Evolutionary conservation across 2,797 vertebrate genomes (phyloP).

Genomic region (Uromys caudimaculatus): DNA sequence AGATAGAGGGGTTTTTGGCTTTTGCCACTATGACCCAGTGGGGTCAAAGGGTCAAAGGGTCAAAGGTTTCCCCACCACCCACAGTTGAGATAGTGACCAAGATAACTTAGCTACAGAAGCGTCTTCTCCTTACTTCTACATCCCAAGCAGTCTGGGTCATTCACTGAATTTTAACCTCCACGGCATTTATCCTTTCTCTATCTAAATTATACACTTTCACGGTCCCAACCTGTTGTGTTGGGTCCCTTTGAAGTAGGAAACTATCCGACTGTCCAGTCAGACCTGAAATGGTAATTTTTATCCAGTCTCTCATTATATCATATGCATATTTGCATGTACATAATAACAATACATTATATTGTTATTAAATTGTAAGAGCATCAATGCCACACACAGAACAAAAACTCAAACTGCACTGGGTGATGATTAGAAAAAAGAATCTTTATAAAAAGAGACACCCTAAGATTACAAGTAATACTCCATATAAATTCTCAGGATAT

Average conservation of each 20-base stretch:
- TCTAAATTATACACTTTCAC: background rate
- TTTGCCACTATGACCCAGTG: background rate
- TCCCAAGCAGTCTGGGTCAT: background rate
- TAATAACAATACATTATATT: background rate
- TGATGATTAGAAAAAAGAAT: background rate
- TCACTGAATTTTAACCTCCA: background rate
- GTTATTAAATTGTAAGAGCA: background rate
- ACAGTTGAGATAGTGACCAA: background rate
- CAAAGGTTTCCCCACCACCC: background rate
- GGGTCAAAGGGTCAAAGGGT: conserved; percentile 1
- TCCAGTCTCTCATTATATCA: background rate
- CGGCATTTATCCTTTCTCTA: background rate
- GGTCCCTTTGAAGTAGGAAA: background rate
- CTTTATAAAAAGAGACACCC: background rate
- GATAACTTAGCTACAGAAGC: background rate
- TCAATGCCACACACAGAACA: background rate
- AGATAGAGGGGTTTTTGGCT: background rate
- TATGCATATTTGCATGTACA: too few relatives aligned
- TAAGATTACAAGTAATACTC: background rate
- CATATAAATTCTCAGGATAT: background rate
- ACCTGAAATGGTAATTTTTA: background rate
- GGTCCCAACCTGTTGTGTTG: background rate
- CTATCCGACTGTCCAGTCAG: background rate
- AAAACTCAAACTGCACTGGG: background rate
- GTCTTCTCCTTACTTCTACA: background rate